phyloP scores from a whole-genome alignment of 2,797 vertebrate species.

The Semotilus atromaculatus region DNA sequence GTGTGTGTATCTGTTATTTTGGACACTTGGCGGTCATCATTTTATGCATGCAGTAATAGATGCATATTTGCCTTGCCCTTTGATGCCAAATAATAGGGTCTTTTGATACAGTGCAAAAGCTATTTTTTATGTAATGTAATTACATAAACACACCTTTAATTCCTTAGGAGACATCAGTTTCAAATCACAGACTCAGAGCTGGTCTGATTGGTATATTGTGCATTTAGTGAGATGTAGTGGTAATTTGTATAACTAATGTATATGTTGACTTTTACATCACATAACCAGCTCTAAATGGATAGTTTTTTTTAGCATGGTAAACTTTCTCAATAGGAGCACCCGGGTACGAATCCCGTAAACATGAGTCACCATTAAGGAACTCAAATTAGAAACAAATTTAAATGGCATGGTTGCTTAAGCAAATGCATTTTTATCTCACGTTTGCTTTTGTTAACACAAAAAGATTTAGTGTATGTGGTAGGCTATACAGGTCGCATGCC shows the following conservation, averaged over 20 bases:
- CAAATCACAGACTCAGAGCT: neutral
- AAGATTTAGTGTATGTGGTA: neutral
- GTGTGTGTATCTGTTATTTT: conserved; percentile 21
- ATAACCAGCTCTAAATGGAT: neutral
- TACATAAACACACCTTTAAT: neutral
- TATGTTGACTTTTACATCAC: neutral
- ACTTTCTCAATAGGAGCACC: neutral
- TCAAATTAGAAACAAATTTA: neutral
- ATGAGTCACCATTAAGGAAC: neutral
- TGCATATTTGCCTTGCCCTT: neutral
- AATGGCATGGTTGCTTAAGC: neutral
- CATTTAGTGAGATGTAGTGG: neutral
- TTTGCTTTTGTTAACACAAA: neutral
- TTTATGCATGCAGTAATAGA: neutral
- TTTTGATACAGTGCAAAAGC: neutral
- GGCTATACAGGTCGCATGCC: too few relatives aligned
- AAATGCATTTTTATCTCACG: neutral
- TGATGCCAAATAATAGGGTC: neutral
- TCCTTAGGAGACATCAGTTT: neutral
- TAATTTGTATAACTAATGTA: neutral
- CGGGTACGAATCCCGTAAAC: neutral
- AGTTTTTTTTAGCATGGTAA: neutral
- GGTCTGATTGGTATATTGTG: neutral
- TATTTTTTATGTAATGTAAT: neutral
- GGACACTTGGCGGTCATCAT: neutral